Evolutionary conservation across 2,113 vertebrate species (phyloP).

Genomic region (Dendrocopos noguchii): DNA sequence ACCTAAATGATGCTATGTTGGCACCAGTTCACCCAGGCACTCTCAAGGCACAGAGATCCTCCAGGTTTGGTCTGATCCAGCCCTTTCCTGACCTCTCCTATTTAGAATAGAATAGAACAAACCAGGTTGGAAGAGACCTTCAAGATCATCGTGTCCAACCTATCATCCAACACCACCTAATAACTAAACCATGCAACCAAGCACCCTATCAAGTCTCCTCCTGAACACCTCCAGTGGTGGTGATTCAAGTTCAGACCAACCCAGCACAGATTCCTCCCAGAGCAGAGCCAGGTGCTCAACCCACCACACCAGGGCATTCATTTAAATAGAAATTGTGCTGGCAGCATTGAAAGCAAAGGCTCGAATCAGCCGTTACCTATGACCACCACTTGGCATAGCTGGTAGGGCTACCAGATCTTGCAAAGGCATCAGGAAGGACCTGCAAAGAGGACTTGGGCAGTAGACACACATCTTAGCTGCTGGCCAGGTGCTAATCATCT

Average conservation of each 20-base stretch:
- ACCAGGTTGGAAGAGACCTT: too few species aligned
- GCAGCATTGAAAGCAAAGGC: background rate
- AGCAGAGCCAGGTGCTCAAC: background rate
- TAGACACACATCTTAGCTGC: background rate
- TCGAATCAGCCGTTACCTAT: background rate
- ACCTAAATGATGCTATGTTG: background rate
- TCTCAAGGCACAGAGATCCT: background rate
- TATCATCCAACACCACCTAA: too few species aligned
- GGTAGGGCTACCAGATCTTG: background rate
- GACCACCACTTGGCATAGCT: background rate
- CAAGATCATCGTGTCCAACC: too few species aligned
- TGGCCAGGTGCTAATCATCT: background rate
- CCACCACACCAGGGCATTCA: background rate
- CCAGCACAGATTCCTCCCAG: background rate
- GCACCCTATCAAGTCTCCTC: too few species aligned
- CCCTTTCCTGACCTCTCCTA: background rate
- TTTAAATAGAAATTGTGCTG: background rate
- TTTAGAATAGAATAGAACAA: background rate
- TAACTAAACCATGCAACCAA: too few species aligned
- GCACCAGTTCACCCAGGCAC: rapidly evolving
- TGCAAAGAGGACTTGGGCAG: background rate
- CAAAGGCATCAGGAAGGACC: background rate
- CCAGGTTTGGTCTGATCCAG: background rate
- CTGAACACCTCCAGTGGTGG: too few species aligned
- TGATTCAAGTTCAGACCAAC: background rate